These are phyloP conservation scores for Pseudocheirus occidentalis DNA, from an alignment of 2,797 vertebrate species.

Conservation along the genomic window DNA sequence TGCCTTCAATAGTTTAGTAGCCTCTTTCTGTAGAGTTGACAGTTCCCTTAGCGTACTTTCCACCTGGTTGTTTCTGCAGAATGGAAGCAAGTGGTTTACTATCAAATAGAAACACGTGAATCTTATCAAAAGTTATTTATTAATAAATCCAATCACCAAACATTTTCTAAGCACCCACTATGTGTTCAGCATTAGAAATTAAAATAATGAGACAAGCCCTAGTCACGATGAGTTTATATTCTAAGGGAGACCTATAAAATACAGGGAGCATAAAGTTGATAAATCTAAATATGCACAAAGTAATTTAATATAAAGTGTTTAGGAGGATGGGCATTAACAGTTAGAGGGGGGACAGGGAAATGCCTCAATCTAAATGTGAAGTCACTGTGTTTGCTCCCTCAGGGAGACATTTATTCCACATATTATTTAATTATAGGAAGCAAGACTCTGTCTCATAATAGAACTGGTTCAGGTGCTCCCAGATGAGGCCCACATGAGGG, in stretches of 20 bases:
- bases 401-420: background rate
- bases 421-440: background rate
- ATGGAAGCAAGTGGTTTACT: background rate
- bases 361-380: background rate
- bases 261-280: background rate
- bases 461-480: background rate
- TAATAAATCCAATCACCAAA: background rate
- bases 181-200: background rate
- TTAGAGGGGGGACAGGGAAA: background rate
- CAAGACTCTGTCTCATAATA: background rate
- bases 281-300: background rate
- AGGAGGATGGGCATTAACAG: background rate
- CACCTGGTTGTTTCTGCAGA: background rate
- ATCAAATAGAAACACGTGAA: too few relatives aligned
- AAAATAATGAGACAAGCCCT: background rate
- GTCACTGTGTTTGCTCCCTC: background rate
- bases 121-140: background rate
- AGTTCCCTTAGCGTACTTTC: background rate
- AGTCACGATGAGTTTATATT: background rate
- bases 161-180: background rate
- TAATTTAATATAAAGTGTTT: background rate
- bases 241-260: background rate
- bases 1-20: background rate
- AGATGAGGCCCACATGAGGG: too few relatives aligned
- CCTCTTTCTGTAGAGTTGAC: background rate